Evolutionary conservation across 2,888 invertebrate species (phyloP), one percentile per base, ranked within the genome.

Genomic region (Exephanes ischioxanthus): DNA sequence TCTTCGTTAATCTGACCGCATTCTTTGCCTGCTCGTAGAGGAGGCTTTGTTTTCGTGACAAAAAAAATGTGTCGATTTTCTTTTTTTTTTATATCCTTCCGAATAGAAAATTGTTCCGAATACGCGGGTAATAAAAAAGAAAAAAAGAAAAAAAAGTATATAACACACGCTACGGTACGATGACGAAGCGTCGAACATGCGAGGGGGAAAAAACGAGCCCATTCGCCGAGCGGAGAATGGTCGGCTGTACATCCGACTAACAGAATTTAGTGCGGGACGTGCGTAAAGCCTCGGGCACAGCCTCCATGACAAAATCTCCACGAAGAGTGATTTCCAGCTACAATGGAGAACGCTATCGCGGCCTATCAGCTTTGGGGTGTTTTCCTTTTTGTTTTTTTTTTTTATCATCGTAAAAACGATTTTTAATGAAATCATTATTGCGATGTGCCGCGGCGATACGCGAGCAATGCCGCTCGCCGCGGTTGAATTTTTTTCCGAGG

Each of bases 231-330:
- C 45, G 80, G 33, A 72, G 80, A 84, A 80, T 72, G 68, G 80
- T 78, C 79, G 73, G 84, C 41, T 79, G 71, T 66, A 61, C 61
- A 51, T 66, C 66, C 70, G 78, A 63, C 85, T 79, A 85, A 82
- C 79, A 80, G 85, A 85, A 82, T 85, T 85, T 85, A 85, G 79
- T 82, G 82, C 67, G 71, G 55, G 22, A 55, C 22, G 79, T 55
- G 66, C 71, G 75, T 67, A 85, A 82, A 82, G 75, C 83, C 67
- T 68, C 30, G 53, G 81, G 45, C 51, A 48, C 45, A 41, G 67
- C 80, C 22, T 71, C 66, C 9, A 68, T 79, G 26, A 22, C 55
- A 37, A 67, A 85, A 79, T 82, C 71, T 76, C 67, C 63, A 19
- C 82, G 30, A 58, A 19, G 7, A n/a, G 41, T 77, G 41, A 33